Percentiles rank a stretch among this genome's conserved stretches.
Evolutionary conservation across 2,797 vertebrate genomes (phyloP).

Genomic region (Sebastes glaucus): DNA sequence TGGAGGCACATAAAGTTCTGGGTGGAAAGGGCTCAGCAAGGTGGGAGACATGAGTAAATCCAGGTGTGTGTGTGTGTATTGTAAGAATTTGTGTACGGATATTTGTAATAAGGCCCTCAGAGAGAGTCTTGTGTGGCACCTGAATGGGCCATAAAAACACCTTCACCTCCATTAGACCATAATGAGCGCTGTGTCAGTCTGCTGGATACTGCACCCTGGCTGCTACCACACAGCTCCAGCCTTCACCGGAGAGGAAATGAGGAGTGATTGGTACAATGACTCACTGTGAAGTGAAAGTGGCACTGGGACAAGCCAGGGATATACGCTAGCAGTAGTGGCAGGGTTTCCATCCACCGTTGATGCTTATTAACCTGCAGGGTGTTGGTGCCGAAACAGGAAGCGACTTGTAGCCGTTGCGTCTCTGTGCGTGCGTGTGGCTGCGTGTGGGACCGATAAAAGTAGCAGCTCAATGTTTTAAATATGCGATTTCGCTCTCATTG

Average conservation of each 20-base stretch:
- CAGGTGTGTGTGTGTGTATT: conserved; percentile 25
- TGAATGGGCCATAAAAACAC: conserved; percentile 72
- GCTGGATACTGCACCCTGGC: conserved; percentile 43
- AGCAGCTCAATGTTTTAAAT: conserved; percentile 31
- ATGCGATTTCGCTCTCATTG: conserved; percentile 41
- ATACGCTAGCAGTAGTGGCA: conserved; percentile 17
- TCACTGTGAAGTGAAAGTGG: conserved; percentile 75
- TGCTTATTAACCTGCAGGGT: conserved; percentile 62
- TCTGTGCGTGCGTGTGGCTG: conserved; percentile 3
- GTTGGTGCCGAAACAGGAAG: conserved; percentile 61
- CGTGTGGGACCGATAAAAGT: conserved; percentile 44
- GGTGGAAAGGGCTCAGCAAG: conserved; percentile 22
- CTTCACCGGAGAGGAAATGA: conserved; percentile 68
- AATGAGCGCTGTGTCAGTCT: conserved; percentile 70
- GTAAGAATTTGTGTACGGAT: conserved; percentile 28
- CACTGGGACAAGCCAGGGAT: conserved; percentile 59
- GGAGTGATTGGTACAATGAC: conserved; percentile 76
- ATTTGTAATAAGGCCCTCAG: conserved; percentile 57
- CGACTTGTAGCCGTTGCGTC: conserved; percentile 21
- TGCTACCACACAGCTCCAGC: conserved; percentile 48
- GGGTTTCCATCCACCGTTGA: conserved; percentile 35
- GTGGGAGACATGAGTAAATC: conserved; percentile 46
- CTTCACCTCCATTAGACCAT: conserved; percentile 73
- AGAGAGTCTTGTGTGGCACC: conserved; percentile 56
- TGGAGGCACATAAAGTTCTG: conserved; percentile 14